Evolutionary conservation across 2,113 vertebrate species (phyloP), one percentile per base, ranked within the genome.

Genomic region (Oxyruncus cristatus): DNA sequence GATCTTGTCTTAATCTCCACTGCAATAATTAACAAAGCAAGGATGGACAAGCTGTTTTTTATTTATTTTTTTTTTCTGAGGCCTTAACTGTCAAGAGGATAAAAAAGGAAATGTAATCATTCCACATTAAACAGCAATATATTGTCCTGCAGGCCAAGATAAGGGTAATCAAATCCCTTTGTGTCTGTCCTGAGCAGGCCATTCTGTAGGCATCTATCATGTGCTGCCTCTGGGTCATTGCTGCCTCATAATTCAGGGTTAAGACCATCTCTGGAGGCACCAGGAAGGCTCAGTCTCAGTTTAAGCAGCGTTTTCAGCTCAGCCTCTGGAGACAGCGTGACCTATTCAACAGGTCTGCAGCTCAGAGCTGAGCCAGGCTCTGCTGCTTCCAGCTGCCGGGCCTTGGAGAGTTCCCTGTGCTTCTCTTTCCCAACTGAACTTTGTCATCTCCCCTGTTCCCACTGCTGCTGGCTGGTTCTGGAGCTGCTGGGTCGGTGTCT

Each of bases 321-420:
- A 4, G n/a, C 52, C 91, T 84, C 89, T 91, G 77, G 59, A 94
- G 90, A 76, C 75, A 74, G 39, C 0, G 4, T 46, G 67, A 76
- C 74, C 58, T n/a, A 35, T 46, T 92, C 95, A 95, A 86, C 90
- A 96, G 78, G 92, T 89, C 78, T 85, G 73, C 77, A 92, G 5
- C 61, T 74, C 65, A 39, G 86, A 66, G 42, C 5, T 8, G 62
- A 70, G 61, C 49, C 81, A 41, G 53, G 62, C 46, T 72, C 63
- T 81, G 89, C 77, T 55, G 8, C 41, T 62, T 7, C 28, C 84
- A 62, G 68, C 83, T 81, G 42, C 10, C 76, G 71, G 76, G 11
- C 65, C 62, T 8, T 19, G 37, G n/a, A 74, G 68, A 35, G 14
- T 18, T n/a, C 12, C 0, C 44, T 8, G 4, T 2, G 50, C 50